These are phyloP conservation scores for Synanthedon andrenaeformis DNA, from an alignment of 2,888 invertebrate genomes.

Conservation along the genomic window DNA sequence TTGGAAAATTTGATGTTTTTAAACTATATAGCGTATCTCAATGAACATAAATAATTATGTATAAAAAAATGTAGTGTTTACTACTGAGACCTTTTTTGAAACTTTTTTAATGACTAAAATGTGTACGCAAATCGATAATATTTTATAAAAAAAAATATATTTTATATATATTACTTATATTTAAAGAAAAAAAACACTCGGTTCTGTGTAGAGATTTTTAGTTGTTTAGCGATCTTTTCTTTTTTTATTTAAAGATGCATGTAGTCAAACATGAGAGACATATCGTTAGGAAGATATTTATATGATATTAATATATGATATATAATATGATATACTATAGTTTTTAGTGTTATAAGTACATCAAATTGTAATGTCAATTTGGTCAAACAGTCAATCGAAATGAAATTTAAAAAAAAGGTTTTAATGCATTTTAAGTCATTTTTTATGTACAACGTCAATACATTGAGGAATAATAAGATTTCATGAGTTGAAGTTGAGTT, in stretches of 20 bases:
- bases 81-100: slow-evolving; percentile 49
- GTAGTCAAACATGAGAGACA: slow-evolving; percentile 63
- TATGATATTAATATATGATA: slow-evolving; percentile 34
- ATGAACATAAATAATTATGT: no score
- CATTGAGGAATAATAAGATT: no score
- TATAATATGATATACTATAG: slow-evolving; percentile 22
- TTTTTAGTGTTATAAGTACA: slow-evolving; percentile 4
- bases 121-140: slow-evolving; percentile 35
- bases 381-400: slow-evolving; percentile 51
- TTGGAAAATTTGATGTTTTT: no score
- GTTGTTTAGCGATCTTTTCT: slow-evolving; percentile 38
- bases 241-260: slow-evolving; percentile 6
- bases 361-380: slow-evolving; percentile 20
- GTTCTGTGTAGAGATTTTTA: slow-evolving; percentile 38
- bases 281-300: slow-evolving; percentile 65
- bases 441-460: neutral
- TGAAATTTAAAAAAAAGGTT: neutral
- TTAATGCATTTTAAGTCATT: neutral
- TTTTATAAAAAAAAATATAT: slow-evolving; percentile 64
- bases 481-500: no score
- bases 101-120: slow-evolving; percentile 37
- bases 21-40: no score
- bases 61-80: neutral
- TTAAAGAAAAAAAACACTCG: slow-evolving; percentile 19
- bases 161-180: slow-evolving; percentile 61